Base-by-base conservation (phyloP, 2,113 vertebrate genomes). In the Polyodon spathula region DNA sequence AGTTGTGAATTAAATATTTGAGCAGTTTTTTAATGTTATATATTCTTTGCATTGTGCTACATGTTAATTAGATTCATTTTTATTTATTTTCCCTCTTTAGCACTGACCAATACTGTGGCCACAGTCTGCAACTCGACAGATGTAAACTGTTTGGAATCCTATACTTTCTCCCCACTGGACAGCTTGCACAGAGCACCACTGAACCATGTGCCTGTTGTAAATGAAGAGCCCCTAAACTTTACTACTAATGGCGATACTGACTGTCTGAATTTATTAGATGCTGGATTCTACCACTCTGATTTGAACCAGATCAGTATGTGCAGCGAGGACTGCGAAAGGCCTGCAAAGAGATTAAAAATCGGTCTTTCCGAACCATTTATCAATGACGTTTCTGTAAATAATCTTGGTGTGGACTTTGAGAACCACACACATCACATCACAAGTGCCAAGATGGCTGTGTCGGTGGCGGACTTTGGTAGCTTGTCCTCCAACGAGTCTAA, bases 201-300 rank as follows among this genome's bases (percentile, higher is more conserved):
- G 58, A 92, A 77, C 77, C 94, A 94, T 1, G 88, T 90, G 84
- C 88, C 88, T 76, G 80, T 84, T 59, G 86, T 82, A 76, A 84
- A 82, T 4, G 92, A 93, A 54, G 94, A 97, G 68, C 79, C 93
- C 68, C 88, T 98, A 5, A 85, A 83, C 56, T 89, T 93, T 78
- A 84, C 91, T 42, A 83, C 85, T 62, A 93, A 86, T 37, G 94
- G 93, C 14, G 94, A 97, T 79, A 81, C 84, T 56, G 91, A 92
- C 84, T 95, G 94, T 82, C 92, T 94, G 79, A 92, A 94, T 81
- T 89, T 98, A 86, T 91, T 98, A n/a, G 95, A 97, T 69, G 90
- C 92, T 48, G 92, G 91, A 62, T 97, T 97, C 83, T 98, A 98
- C 81, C 93, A 90, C 61, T 93, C 94, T 0, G 94, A 98, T 54